Evolutionary conservation across 2,113 vertebrate species (phyloP).

Genomic region (Scomber scombrus): DNA sequence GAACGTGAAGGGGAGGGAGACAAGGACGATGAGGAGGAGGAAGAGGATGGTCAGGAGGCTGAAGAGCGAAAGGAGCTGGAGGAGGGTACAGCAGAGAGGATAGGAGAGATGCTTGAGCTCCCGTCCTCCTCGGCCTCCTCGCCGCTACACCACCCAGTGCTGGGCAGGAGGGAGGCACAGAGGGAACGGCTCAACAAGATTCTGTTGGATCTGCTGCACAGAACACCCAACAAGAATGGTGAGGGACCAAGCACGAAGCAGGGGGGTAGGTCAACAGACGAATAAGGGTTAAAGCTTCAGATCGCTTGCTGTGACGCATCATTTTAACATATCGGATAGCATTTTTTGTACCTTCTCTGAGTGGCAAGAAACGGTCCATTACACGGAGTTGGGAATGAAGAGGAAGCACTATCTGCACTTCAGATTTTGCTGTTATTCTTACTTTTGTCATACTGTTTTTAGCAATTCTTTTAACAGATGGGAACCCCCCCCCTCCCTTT

Average conservation of each 20-base stretch:
- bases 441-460: constrained; percentile 11
- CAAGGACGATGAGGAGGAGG: constrained; percentile 74
- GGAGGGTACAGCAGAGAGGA: constrained; percentile 66
- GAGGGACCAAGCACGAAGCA: constrained; percentile 79
- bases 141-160: constrained; percentile 76
- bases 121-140: constrained; percentile 78
- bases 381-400: neutral
- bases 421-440: neutral
- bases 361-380: constrained; percentile 3
- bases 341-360: constrained; percentile 3
- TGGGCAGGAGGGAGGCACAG: constrained; percentile 89
- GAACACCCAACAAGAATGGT: constrained; percentile 97
- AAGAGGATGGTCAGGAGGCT: constrained; percentile 76
- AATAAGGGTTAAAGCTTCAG: constrained; percentile 25
- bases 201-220: constrained; percentile 92
- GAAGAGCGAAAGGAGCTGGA: constrained; percentile 86
- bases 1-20: constrained; percentile 81
- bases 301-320: constrained; percentile 13
- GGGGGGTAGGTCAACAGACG: constrained; percentile 70
- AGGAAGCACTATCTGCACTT: neutral
- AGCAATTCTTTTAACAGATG: constrained; percentile 14
- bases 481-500: constrained; percentile 10
- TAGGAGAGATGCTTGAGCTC: constrained; percentile 77
- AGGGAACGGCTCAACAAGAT: constrained; percentile 97
- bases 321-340: constrained; percentile 5